These are phyloP conservation scores for Nyctereutes procyonoides DNA, from an alignment of 2,113 vertebrate species.

Conservation along the genomic window DNA sequence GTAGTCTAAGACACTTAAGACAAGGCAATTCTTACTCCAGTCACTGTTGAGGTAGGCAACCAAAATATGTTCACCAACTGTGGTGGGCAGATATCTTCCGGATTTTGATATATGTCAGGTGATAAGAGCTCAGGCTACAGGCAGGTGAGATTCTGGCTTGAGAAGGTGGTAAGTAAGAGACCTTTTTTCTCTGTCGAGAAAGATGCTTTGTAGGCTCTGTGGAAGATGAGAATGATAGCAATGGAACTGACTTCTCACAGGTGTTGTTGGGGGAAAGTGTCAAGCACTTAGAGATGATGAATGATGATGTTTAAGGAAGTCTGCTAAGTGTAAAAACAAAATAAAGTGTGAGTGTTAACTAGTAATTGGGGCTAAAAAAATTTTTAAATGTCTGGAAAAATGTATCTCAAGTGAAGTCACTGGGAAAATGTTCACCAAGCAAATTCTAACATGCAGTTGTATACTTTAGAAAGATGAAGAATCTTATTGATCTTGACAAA, in stretches of 20 bases:
- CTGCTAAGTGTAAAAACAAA: slow-evolving; percentile 61
- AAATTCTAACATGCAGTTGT: slow-evolving; percentile 16
- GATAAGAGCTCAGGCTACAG: background rate
- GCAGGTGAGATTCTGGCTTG: background rate
- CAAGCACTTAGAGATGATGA: slow-evolving; percentile 32
- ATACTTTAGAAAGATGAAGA: slow-evolving; percentile 60
- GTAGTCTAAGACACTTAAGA: background rate
- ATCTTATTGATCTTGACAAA: slow-evolving; percentile 61
- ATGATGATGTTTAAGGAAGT: slow-evolving; percentile 25
- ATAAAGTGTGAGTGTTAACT: slow-evolving; percentile 21
- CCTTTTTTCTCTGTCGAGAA: background rate
- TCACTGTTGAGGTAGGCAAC: background rate
- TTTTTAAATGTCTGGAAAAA: slow-evolving; percentile 57
- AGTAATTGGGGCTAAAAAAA: slow-evolving; percentile 44
- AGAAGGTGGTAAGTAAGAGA: background rate
- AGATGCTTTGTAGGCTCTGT: background rate
- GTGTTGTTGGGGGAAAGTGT: background rate
- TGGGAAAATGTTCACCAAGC: slow-evolving; percentile 49
- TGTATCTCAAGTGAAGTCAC: slow-evolving; percentile 27
- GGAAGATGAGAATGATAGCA: background rate
- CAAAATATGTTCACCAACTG: background rate
- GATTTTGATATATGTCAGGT: background rate
- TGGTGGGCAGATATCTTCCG: background rate
- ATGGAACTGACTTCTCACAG: background rate
- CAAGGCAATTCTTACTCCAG: background rate